Base-by-base conservation (phyloP, 2,113 vertebrate species). In the Polypterus bichir region DNA sequence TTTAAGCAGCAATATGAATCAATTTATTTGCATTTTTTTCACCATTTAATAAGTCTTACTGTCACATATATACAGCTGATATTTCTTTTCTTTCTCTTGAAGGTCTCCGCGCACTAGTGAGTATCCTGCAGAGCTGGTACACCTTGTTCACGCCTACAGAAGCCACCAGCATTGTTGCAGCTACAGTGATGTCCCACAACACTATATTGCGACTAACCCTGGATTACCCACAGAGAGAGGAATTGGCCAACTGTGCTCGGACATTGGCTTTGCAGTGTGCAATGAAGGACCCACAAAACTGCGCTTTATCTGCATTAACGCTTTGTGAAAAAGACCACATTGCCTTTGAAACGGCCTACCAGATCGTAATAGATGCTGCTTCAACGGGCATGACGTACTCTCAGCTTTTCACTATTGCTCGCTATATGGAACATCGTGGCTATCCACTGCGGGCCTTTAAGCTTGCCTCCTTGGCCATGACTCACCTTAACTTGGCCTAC, bases 271-370 rank as follows among this genome's bases (percentile, higher is more conserved):
- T 98, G 62, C 94, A 98, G 73, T 97, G 96, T 10, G 95, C 96
- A 75, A 98, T 98, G 94, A 97, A 97, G 80, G 93, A 99, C 77
- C 96, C 96, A 0, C 94, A 97, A 76, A 98, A 97, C 81, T 99
- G 96, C n/a, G 92, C 96, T 8, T 79, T 98, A 64, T 98, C 96
- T 0, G 95, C 96, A 9, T 88, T 99, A 57, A 98, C 96, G 7
- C 90, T 98, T 61, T 98, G 96, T 1, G 96, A 99, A 78, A 98
- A 97, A 76, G 96, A 99, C 86, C 96, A 97, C 79, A 97, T 97
- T 0, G 93, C 95, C 80, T 99, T 99, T 0, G 96, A 99, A 83
- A 96, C 95, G 0, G 96, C 96, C 67, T 99, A 97, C 74, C 96
- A 97, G 86, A 97, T 99, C 0, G 95, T 96, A 63, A 94, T 97